phyloP scores from a whole-genome alignment of 2,113 vertebrate genomes.

The Oreochromis aureus region DNA sequence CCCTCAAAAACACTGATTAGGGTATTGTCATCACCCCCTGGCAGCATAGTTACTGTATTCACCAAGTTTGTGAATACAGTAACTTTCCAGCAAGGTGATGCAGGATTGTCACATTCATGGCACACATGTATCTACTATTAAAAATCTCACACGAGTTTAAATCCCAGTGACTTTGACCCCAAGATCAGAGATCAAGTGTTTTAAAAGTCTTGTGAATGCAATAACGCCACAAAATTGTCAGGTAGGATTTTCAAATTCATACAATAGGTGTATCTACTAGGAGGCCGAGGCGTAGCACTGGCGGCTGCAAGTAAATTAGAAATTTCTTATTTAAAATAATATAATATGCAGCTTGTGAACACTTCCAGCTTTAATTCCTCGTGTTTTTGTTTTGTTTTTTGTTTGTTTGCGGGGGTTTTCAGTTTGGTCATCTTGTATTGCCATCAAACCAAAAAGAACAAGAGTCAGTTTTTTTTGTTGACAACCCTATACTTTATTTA shows the following conservation, averaged over 20 bases:
- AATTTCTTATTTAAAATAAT: background rate
- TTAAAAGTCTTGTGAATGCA: background rate
- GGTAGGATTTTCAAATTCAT: background rate
- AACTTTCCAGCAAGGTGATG: background rate
- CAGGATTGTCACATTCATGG: background rate
- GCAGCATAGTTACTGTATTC: background rate
- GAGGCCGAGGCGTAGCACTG: background rate
- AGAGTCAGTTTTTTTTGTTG: background rate
- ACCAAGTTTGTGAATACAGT: background rate
- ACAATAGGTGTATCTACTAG: background rate
- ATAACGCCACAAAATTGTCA: background rate
- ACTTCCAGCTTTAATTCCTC: background rate
- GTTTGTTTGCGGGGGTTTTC: background rate
- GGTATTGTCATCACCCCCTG: background rate
- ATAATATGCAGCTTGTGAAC: background rate
- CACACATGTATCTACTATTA: background rate
- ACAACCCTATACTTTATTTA: background rate
- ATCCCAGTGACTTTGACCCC: background rate
- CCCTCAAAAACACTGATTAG: background rate
- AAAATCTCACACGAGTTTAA: background rate
- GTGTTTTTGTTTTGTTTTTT: accelerated
- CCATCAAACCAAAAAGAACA: background rate
- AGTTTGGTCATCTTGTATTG: background rate
- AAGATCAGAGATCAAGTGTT: background rate
- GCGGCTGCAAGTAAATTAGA: background rate